A percentile compares a stretch with the other conserved stretches of the same genome.
Conservation (phyloP, 2,888 invertebrate species). For the Tanytarsus gracilentus region DNA sequence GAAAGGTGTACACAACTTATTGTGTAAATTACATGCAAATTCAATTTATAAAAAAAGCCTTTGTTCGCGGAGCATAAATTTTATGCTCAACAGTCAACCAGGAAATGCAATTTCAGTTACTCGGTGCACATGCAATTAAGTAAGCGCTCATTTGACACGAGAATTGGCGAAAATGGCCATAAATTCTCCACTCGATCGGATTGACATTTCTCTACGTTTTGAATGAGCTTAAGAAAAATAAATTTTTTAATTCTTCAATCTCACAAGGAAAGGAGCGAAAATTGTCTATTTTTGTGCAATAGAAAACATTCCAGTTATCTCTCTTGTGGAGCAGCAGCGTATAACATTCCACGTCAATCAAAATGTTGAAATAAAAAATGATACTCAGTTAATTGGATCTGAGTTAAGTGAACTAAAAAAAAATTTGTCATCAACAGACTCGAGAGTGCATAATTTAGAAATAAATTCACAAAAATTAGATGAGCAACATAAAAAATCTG, state of each 20-base stretch:
- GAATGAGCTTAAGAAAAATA: too few relatives aligned
- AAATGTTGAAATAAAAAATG: too few relatives aligned
- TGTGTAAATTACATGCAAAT: constrained; percentile 22
- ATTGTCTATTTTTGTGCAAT: background rate
- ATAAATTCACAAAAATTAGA: too few relatives aligned
- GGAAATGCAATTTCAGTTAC: constrained; percentile 6
- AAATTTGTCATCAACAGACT: too few relatives aligned
- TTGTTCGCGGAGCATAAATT: background rate
- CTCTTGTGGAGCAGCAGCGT: too few relatives aligned
- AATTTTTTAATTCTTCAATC: constrained; percentile 8
- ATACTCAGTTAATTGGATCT: too few relatives aligned
- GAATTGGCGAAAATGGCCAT: constrained; percentile 23
- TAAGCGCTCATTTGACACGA: background rate
- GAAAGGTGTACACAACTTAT: background rate
- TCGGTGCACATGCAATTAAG: constrained; percentile 23
- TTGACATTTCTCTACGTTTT: constrained; percentile 6
- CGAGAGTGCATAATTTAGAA: too few relatives aligned
- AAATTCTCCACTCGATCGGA: constrained; percentile 1
- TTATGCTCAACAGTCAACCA: background rate
- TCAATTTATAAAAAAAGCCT: constrained; percentile 21
- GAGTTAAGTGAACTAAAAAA: too few relatives aligned
- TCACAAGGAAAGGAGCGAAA: too few relatives aligned
- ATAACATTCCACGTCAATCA: too few relatives aligned
- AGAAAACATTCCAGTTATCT: too few relatives aligned
- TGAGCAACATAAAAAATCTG: too few relatives aligned